A percentile compares a stretch with the other conserved stretches of the same genome.
Evolutionary conservation across 2,888 invertebrate genomes (phyloP).

Genomic region (Globia sparganii): DNA sequence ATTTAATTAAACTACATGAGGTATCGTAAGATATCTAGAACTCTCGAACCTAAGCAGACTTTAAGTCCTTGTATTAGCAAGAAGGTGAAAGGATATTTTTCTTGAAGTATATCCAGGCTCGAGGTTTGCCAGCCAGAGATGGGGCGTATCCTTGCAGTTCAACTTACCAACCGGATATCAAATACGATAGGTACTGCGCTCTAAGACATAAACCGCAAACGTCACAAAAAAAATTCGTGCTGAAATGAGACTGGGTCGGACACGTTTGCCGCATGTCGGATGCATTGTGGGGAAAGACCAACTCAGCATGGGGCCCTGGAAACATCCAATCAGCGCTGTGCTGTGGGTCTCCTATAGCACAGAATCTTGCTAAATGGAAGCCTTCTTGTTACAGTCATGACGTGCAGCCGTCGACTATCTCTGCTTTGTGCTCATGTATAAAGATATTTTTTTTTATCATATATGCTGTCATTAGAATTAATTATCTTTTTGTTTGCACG

Average conservation of each 20-base stretch:
- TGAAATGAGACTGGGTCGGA: background rate
- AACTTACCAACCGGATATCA: background rate
- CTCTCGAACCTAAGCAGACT: background rate
- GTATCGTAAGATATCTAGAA: background rate
- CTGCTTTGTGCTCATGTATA: too few relatives aligned
- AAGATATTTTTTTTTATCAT: too few relatives aligned
- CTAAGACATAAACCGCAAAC: background rate
- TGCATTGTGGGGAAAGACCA: background rate
- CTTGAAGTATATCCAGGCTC: too few relatives aligned
- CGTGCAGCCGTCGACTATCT: too few relatives aligned
- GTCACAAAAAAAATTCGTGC: background rate
- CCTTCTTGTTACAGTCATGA: too few relatives aligned
- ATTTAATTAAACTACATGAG: background rate
- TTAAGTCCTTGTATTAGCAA: too few relatives aligned
- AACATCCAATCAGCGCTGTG: too few relatives aligned
- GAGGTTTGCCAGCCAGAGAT: too few relatives aligned
- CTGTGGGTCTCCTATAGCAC: too few relatives aligned
- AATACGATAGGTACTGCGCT: background rate
- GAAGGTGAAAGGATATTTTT: background rate
- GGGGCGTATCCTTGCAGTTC: background rate
- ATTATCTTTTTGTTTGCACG: too few relatives aligned
- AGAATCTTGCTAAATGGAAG: too few relatives aligned
- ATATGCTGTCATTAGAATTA: too few relatives aligned
- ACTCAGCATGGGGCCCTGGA: background rate
- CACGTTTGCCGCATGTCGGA: background rate